Conservation (phyloP, 2,797 vertebrate species). For the Danionella dracula region DNA sequence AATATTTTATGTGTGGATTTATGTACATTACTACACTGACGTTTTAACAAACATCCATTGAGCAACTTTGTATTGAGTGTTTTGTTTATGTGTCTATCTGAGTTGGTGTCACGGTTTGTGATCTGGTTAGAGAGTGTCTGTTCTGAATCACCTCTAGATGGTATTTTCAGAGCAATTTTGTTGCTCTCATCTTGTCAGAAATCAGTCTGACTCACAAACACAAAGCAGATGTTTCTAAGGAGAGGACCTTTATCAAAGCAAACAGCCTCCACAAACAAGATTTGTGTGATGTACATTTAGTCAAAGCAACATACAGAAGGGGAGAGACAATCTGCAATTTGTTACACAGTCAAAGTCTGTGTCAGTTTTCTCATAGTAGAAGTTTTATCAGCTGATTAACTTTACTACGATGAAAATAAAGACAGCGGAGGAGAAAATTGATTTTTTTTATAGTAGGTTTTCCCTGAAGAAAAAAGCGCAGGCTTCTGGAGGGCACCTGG, state of each 20-base stretch:
- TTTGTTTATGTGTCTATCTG: not conserved
- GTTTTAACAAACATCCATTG: not conserved
- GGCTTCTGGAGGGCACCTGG: too few relatives aligned
- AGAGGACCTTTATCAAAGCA: conserved; percentile 35
- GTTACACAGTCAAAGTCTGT: too few relatives aligned
- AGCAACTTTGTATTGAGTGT: not conserved
- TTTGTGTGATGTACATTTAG: not conserved
- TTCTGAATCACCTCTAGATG: not conserved
- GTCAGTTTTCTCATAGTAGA: too few relatives aligned
- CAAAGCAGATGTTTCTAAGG: conserved; percentile 33
- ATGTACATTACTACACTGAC: not conserved
- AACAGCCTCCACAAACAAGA: not conserved
- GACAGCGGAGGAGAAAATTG: too few relatives aligned
- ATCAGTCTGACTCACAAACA: conserved; percentile 28
- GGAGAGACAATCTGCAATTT: too few relatives aligned
- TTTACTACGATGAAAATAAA: too few relatives aligned
- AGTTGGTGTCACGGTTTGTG: conserved; percentile 6
- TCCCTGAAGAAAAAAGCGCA: too few relatives aligned
- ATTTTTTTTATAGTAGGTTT: too few relatives aligned
- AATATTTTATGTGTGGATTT: conserved; percentile 27
- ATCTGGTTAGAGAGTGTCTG: not conserved
- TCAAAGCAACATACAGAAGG: not conserved
- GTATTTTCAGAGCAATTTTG: not conserved
- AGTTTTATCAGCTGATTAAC: too few relatives aligned
- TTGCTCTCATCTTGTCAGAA: conserved; percentile 27